Evolutionary conservation across 2,797 vertebrate genomes (phyloP).

Genomic region (Alosa sapidissima): DNA sequence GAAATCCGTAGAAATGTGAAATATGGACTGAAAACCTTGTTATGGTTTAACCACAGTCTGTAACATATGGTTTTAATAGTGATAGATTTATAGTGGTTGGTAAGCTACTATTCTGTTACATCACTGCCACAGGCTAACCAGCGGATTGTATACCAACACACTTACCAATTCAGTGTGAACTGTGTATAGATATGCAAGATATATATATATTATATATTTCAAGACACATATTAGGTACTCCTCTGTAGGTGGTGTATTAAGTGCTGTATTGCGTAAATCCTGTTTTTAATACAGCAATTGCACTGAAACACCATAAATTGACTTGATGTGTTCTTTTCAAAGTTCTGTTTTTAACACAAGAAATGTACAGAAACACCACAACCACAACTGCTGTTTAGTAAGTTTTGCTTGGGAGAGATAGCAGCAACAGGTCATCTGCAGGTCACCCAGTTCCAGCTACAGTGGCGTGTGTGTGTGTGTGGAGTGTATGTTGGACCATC

Average conservation of each 20-base stretch:
- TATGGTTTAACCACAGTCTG: not conserved
- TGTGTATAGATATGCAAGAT: not conserved
- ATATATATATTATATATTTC: not conserved
- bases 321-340: no score
- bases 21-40: not conserved
- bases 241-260: no score
- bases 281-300: no score
- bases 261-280: no score
- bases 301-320: no score
- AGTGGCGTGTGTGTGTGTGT: no score
- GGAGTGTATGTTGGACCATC: not conserved
- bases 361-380: no score
- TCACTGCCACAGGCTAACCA: not conserved
- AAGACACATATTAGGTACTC: not conserved
- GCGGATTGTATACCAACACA: not conserved
- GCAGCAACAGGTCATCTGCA: not conserved
- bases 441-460: not conserved
- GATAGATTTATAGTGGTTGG: not conserved
- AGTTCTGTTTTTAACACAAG: no score
- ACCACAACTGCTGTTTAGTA: no score
- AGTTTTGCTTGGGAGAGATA: no score
- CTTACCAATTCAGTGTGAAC: not conserved
- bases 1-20: not conserved
- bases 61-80: not conserved
- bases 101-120: not conserved